A percentile compares a stretch with the other conserved stretches of the same genome.
phyloP scores from a whole-genome alignment of 2,888 invertebrate genomes.

The Chymomyza procnemis region DNA sequence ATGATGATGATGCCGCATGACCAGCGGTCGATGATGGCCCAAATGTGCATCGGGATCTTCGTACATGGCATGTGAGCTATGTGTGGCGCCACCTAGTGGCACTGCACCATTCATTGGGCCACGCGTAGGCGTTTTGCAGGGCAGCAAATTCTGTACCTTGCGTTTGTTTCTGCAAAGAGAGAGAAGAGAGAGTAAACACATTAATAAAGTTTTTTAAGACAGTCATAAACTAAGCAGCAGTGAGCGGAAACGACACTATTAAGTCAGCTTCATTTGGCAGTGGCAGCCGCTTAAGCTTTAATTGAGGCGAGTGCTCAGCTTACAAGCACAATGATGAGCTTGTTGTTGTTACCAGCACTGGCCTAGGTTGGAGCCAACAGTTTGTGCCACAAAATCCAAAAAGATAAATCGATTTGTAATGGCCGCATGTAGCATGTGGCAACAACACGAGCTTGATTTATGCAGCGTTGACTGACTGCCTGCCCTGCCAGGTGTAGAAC shows the following conservation, averaged over 20 bases:
- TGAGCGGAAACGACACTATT: conserved; percentile 8
- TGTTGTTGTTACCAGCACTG: conserved; percentile 30
- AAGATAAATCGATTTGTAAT: conserved; percentile 77
- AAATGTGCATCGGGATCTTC: conserved; percentile 87
- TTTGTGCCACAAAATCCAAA: conserved; percentile 41
- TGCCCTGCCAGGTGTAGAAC: conserved; percentile 54
- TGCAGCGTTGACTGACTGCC: conserved; percentile 54
- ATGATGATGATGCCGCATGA: conserved; percentile 79
- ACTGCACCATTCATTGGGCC: conserved; percentile 76
- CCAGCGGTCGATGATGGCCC: conserved; percentile 79
- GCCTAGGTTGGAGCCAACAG: conserved; percentile 60
- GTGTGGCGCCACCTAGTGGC: conserved; percentile 75
- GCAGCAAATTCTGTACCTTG: conserved; percentile 90
- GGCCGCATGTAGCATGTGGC: conserved; percentile 31
- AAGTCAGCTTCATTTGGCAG: conserved; percentile 9
- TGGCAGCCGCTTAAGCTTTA: conserved; percentile 26
- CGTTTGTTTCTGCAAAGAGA: conserved; percentile 87
- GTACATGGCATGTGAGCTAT: conserved; percentile 83
- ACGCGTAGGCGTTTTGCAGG: conserved; percentile 87
- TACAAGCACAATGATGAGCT: conserved; percentile 37
- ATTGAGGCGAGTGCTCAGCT: conserved; percentile 39
- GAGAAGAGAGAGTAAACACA: neutral
- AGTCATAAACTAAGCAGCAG: neutral
- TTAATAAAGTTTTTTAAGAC: conserved; percentile 12
- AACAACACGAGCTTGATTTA: conserved; percentile 11